A percentile compares a stretch with the other conserved stretches of the same genome.
phyloP scores from a whole-genome alignment of 2,797 vertebrate species.

The Malacoraja senta region DNA sequence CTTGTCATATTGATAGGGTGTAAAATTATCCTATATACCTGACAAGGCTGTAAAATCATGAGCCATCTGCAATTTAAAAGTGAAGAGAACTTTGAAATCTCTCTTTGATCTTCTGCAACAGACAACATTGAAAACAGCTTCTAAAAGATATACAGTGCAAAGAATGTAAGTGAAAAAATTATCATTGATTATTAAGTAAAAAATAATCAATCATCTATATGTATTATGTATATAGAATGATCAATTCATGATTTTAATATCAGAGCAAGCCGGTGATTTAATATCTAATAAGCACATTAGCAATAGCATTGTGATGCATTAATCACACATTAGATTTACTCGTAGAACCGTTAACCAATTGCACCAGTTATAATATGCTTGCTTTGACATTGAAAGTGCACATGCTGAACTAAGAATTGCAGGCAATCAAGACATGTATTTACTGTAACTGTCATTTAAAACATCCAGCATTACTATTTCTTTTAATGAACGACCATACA shows the following conservation, averaged over 20 bases:
- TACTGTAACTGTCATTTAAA: not conserved
- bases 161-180: not conserved
- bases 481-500: not conserved
- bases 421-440: constrained; percentile 20
- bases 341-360: not conserved
- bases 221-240: not conserved
- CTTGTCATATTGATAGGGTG: constrained; percentile 15
- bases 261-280: not conserved
- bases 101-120: not conserved
- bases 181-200: constrained; percentile 1
- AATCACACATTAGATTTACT: not conserved
- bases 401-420: constrained; percentile 5
- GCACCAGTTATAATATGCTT: constrained; percentile 8
- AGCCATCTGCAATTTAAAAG: not conserved
- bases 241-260: not conserved
- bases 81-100: constrained; percentile 4
- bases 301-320: not conserved
- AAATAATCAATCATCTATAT: not conserved
- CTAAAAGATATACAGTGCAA: not conserved
- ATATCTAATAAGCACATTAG: not conserved
- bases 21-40: constrained; percentile 27
- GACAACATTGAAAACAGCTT: not conserved
- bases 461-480: not conserved
- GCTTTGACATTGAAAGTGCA: constrained; percentile 12
- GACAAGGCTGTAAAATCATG: constrained; percentile 25